Base-by-base conservation (phyloP, 2,797 vertebrate genomes). In the Anabas testudineus region DNA sequence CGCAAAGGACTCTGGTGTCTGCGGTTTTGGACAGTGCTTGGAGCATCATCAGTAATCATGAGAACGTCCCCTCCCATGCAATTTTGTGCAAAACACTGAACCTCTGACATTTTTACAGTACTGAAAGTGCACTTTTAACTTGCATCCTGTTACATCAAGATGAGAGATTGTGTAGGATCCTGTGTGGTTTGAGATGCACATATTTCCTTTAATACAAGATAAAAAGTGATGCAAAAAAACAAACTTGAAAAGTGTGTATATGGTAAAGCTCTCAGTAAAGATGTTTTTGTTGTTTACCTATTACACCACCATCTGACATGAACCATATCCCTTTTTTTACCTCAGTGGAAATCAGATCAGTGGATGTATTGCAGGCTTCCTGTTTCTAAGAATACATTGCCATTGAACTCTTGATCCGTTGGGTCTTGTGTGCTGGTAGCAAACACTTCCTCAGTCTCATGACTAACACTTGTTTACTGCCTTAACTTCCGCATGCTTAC, bases 381-480 rank as follows among this genome's bases (percentile, higher is more conserved):
- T 89, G 89, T 92, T 91, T 90, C 88, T 89, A 92, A 92, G 87
- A 92, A 92, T 92, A 92, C 62, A 57, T 70, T 10, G n/a, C 71
- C 80, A 80, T 86, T 91, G 83, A 91, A 88, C 85, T 86, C 59
- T 77, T 83, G 76, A 67, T 85, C 84, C 8, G 55, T 73, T 60
- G 2, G 51, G 76, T 74, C 71, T 76, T 71, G 73, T 76, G 74
- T 77, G 54, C 80, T 67, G 76, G 79, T 77, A 73, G 67, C 70
- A 74, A 89, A 86, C 87, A 86, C 82, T 90, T 90, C 87, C 90
- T 90, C 65, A 2, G 67, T 65, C 76, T 88, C 75, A 83, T 85
- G 78, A 88, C 86, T 78, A 84, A 87, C 64, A 39, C 80, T 78
- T 91, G 91, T 91, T 90, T 88, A 88, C 87, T 37, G 86, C 63